These are phyloP conservation scores for Chaetura pelagica DNA, from an alignment of 2,113 vertebrate genomes.

Conservation along the genomic window DNA sequence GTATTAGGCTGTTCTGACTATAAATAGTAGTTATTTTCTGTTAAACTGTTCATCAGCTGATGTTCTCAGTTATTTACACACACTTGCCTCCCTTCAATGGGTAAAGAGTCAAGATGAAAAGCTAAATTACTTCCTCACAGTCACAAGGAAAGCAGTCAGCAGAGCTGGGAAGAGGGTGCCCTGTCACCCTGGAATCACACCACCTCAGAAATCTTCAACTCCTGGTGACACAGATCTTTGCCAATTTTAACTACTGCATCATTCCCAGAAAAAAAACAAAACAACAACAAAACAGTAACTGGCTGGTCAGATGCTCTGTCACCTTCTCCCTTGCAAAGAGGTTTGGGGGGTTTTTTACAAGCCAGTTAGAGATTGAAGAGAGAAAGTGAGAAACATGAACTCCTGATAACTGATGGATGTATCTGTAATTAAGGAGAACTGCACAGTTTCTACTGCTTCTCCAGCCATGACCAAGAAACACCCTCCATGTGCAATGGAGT, in stretches of 20 bases:
- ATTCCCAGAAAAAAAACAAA: background rate
- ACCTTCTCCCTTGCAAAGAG: background rate
- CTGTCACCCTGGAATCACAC: background rate
- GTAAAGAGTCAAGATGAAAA: background rate
- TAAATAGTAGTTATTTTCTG: conserved; percentile 17
- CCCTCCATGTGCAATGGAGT: rapidly evolving
- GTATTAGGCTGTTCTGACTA: background rate
- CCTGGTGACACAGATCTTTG: background rate
- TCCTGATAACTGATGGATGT: background rate
- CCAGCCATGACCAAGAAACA: background rate
- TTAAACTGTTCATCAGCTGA: conserved; percentile 13
- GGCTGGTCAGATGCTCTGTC: background rate
- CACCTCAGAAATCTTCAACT: background rate
- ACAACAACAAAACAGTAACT: background rate
- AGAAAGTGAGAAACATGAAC: rapidly evolving
- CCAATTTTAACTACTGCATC: background rate
- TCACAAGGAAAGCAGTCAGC: background rate
- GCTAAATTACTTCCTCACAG: background rate
- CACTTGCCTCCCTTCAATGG: background rate
- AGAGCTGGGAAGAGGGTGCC: background rate
- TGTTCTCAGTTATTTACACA: background rate
- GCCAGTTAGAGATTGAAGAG: background rate
- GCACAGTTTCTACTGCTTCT: background rate
- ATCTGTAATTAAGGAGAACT: background rate
- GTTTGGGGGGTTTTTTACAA: background rate